These are phyloP conservation scores for Cassiopea andromeda DNA, from an alignment of 30 jellyfish, hydroid and myxozoan species.

Conservation along the genomic window DNA sequence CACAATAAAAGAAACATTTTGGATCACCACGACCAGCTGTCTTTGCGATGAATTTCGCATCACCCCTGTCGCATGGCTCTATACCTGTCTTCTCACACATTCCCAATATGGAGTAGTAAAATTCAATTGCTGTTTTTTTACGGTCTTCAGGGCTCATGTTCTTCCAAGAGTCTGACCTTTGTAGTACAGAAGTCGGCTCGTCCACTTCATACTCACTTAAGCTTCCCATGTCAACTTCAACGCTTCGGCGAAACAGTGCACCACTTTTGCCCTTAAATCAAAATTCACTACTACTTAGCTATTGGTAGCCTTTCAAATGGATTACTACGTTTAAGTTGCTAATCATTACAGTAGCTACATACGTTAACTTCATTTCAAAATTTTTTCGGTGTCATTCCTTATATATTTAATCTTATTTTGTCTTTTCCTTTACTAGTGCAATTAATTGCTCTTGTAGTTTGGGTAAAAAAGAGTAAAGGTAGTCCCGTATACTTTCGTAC, in stretches of 20 bases:
- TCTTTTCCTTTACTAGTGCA: too few relatives aligned
- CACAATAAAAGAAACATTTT: background rate
- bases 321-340: too few relatives aligned
- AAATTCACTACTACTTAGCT: background rate
- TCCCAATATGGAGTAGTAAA: constrained; percentile 17
- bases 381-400: too few relatives aligned
- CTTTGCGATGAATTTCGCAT: constrained; percentile 30
- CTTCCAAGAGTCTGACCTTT: background rate
- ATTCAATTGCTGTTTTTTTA: constrained; percentile 5
- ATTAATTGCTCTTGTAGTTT: too few relatives aligned
- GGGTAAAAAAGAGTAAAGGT: too few relatives aligned
- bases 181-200: background rate
- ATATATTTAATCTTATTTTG: too few relatives aligned
- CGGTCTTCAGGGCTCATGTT: constrained; percentile 34
- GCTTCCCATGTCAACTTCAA: background rate
- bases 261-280: background rate
- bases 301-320: too few relatives aligned
- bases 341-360: too few relatives aligned
- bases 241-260: background rate
- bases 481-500: too few relatives aligned
- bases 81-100: constrained; percentile 7
- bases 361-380: too few relatives aligned
- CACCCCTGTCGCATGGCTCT: background rate
- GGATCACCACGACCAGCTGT: constrained; percentile 2
- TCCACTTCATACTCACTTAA: background rate